phyloP scores from a whole-genome alignment of 2,797 vertebrate genomes.

The Centropyge bicolor region DNA sequence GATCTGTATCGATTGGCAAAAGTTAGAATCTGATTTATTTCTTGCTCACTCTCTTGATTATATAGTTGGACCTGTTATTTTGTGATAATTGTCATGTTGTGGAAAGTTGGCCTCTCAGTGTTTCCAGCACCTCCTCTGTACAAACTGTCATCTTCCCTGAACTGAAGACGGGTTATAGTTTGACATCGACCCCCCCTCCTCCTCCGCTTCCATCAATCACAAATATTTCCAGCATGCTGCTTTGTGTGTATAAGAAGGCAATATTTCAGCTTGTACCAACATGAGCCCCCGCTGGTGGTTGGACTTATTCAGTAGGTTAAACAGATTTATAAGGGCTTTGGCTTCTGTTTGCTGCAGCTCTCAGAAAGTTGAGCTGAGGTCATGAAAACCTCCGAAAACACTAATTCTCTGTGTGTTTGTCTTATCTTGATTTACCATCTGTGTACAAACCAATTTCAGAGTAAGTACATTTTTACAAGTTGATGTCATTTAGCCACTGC shows the following conservation, averaged over 20 bases:
- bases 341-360: background rate
- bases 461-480: background rate
- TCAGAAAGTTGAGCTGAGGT: slow-evolving; percentile 16
- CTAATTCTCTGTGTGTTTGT: background rate
- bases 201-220: slow-evolving; percentile 11
- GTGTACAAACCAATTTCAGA: background rate
- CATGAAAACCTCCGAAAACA: slow-evolving; percentile 10
- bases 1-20: slow-evolving; percentile 23
- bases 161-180: slow-evolving; percentile 5
- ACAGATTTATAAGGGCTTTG: slow-evolving; percentile 22
- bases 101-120: slow-evolving; percentile 38
- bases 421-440: background rate
- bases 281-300: background rate
- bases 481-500: background rate
- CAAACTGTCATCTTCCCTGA: slow-evolving; percentile 12
- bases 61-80: slow-evolving; percentile 28
- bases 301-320: slow-evolving; percentile 5
- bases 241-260: background rate
- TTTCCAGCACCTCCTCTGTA: slow-evolving; percentile 16
- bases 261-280: slow-evolving; percentile 12
- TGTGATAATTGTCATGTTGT: slow-evolving; percentile 39
- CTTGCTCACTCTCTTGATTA: slow-evolving; percentile 20
- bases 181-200: background rate
- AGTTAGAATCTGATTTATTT: slow-evolving; percentile 25
- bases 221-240: slow-evolving; percentile 16